phyloP scores from a whole-genome alignment of 2,888 invertebrate species.

The Steinernema scapterisci region DNA sequence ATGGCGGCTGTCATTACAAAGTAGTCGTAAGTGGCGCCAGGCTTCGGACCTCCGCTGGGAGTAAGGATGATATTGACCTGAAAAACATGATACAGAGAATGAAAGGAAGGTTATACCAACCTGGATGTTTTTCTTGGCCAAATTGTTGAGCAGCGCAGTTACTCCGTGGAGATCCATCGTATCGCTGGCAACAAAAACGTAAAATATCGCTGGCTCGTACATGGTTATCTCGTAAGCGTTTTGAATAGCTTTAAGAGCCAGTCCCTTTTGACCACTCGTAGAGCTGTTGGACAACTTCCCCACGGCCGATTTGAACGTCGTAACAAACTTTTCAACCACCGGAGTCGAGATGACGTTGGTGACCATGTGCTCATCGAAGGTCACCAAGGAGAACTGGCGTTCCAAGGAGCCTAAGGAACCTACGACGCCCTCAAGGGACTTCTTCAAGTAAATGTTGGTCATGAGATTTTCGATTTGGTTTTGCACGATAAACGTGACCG shows the following conservation, averaged over 20 bases:
- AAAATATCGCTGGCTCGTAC: constrained; percentile 43
- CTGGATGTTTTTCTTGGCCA: constrained; percentile 12
- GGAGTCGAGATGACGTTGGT: constrained; percentile 41
- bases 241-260: constrained; percentile 38
- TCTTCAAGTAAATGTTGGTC: constrained; percentile 33
- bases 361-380: constrained; percentile 44
- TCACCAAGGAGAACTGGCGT: constrained; percentile 47
- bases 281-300: neutral
- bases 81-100: constrained; percentile 32
- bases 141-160: neutral
- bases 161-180: neutral
- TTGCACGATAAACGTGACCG: constrained; percentile 47
- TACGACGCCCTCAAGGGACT: constrained; percentile 42
- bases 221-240: constrained; percentile 40
- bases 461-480: constrained; percentile 40
- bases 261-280: constrained; percentile 33
- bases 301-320: constrained; percentile 17
- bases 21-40: constrained; percentile 17
- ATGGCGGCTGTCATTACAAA: constrained; percentile 39
- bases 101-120: constrained; percentile 28
- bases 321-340: constrained; percentile 40
- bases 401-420: constrained; percentile 33
- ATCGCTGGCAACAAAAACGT: constrained; percentile 40
- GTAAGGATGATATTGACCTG: constrained; percentile 37
- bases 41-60: constrained; percentile 4